Base-by-base conservation (phyloP, 2,797 vertebrate genomes). In the Darevskia nairensis region DNA sequence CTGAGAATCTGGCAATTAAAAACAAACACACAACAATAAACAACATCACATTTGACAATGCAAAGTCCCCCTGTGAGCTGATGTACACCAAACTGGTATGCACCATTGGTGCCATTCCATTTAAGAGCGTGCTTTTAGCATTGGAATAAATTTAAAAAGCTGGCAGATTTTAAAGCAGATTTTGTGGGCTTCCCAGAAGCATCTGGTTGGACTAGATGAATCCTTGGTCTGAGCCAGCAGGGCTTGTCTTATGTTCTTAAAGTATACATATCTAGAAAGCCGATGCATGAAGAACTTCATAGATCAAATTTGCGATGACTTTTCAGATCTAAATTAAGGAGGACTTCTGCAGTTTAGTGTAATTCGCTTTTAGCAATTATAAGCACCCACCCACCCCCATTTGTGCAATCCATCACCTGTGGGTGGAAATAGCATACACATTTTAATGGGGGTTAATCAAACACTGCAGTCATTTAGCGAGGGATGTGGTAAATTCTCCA, bases 201-300 rank as follows among this genome's bases (percentile, higher is more conserved):
- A 44, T 75, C 32, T 81, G 69, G 69, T 23, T 74, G 35, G 13
- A 85, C 8, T 75, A 41, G 55, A 75, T 19, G 55, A 29, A 61
- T 35, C 32, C 21, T 69, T 81, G 79, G 4, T 74, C 35, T 75
- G 41, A 82, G 15, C 21, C 69, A 75, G 41, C 15, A 81, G 27
- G 39, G 17, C 11, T 87, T 32, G 2, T 64, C 39, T 74, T 75
- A 66, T 27, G 39, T 32, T 82, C 39, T 64, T 75, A 50, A 77
- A 88, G 59, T 75, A 77, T 50, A 68, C 17, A 66, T 88, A 69
- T 82, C 61, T 55, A 59, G n/a, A 64, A 78, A 77, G 32, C 66
- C 55, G 55, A 3, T 76, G 80, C 76, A 68, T 68, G n/a, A 55
- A 50, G 72, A 68, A 77, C 39, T 44, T 50, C 44, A 44, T 23